phyloP scores from a whole-genome alignment of 2,113 vertebrate species.

The Vulpes ferrilata region DNA sequence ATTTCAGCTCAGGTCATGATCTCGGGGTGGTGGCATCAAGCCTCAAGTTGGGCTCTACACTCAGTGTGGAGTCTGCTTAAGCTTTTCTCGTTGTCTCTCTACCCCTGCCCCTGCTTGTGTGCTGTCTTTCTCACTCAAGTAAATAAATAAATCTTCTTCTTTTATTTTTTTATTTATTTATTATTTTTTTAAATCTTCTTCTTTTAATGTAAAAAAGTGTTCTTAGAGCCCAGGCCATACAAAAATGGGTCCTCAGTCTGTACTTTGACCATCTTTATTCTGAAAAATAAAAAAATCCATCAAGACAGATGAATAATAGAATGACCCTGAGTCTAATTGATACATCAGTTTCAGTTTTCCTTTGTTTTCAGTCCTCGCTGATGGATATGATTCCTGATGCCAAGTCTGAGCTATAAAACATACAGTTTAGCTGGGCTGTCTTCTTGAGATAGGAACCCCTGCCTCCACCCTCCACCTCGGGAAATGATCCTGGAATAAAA shows the following conservation, averaged over 20 bases:
- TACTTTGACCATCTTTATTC: background rate
- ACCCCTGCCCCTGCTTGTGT: too few relatives aligned
- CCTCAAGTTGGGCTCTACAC: too few relatives aligned
- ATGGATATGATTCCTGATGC: background rate
- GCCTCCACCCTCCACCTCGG: background rate
- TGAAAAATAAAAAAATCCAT: background rate
- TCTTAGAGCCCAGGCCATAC: background rate
- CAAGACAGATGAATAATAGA: background rate
- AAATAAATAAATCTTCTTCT: background rate
- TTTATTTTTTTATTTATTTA: too few relatives aligned
- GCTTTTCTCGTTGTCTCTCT: too few relatives aligned
- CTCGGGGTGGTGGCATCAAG: background rate
- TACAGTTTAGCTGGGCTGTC: background rate
- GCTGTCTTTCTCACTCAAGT: too few relatives aligned
- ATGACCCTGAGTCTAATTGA: background rate
- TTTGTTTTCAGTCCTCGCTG: background rate
- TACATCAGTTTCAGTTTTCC: background rate
- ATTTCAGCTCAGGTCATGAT: background rate
- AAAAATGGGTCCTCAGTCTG: background rate
- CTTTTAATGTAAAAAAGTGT: too few relatives aligned
- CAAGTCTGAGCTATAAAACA: background rate
- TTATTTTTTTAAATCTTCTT: too few relatives aligned
- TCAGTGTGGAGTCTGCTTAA: too few relatives aligned
- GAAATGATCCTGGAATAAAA: background rate
- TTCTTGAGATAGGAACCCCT: fast-evolving